Conservation (phyloP, 2,113 vertebrate species). For the Egretta garzetta region DNA sequence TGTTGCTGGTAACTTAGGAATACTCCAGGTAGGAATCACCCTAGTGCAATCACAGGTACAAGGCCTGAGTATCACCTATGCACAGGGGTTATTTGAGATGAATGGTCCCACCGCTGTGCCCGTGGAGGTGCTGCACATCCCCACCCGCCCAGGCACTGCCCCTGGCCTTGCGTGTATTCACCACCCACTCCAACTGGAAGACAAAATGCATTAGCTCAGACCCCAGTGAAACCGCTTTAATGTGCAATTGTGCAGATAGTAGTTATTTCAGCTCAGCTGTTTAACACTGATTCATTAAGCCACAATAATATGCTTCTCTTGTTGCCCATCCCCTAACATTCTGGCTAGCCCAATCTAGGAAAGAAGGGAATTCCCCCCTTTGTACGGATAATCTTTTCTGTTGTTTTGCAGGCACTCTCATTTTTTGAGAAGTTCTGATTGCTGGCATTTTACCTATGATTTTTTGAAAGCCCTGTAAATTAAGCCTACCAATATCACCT, state of each 20-base stretch:
- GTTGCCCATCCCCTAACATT: background rate
- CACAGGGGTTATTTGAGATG: accelerated
- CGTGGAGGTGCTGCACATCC: background rate
- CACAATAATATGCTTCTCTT: background rate
- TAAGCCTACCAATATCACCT: background rate
- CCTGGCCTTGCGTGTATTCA: background rate
- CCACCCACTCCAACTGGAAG: background rate
- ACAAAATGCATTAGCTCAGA: background rate
- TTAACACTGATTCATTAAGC: background rate
- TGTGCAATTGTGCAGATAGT: background rate
- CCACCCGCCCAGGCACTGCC: background rate
- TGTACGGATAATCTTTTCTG: background rate
- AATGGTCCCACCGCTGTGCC: background rate
- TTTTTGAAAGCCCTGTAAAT: background rate
- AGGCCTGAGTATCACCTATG: background rate
- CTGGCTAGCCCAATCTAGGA: background rate
- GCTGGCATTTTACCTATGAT: background rate
- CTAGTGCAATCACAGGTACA: background rate
- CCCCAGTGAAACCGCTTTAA: background rate
- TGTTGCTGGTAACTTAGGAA: background rate
- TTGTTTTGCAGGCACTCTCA: background rate
- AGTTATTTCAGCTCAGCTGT: background rate
- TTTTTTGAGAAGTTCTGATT: background rate
- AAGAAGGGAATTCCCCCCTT: background rate
- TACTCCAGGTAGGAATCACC: background rate